Conservation (phyloP, 2,797 vertebrate species). For the Argentina silus region DNA sequence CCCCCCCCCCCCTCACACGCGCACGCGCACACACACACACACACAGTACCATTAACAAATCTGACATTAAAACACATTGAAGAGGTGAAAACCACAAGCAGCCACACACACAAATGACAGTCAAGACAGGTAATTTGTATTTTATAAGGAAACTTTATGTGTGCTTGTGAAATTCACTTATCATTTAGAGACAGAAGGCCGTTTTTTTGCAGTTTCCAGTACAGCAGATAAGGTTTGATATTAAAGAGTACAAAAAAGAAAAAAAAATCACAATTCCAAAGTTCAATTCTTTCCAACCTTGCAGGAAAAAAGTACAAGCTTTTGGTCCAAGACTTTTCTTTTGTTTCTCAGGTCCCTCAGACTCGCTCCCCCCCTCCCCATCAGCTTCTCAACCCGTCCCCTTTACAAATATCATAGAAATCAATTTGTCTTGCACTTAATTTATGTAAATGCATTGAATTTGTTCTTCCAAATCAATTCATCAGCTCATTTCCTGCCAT, state of each 20-base stretch:
- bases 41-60: too few species aligned
- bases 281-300: constrained; percentile 66
- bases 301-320: constrained; percentile 55
- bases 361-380: constrained; percentile 18
- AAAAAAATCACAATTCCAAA: constrained; percentile 66
- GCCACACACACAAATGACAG: constrained; percentile 21
- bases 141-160: constrained; percentile 84
- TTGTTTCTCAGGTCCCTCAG: constrained; percentile 27
- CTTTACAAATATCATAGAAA: constrained; percentile 40
- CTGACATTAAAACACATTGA: neutral
- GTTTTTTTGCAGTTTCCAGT: constrained; percentile 78
- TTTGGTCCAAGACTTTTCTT: constrained; percentile 72
- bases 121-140: constrained; percentile 41
- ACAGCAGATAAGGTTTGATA: constrained; percentile 84
- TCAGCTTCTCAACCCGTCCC: constrained; percentile 21
- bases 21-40: too few species aligned
- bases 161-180: constrained; percentile 81
- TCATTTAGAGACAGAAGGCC: constrained; percentile 79
- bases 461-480: constrained; percentile 13
- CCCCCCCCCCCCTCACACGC: too few species aligned
- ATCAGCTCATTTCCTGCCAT: constrained; percentile 31
- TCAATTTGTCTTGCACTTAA: constrained; percentile 34
- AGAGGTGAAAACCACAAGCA: neutral
- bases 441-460: constrained; percentile 33
- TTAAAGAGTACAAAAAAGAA: constrained; percentile 81